Base-by-base conservation (phyloP, 2,888 invertebrate species). In the Scaptomyza polygonia region DNA sequence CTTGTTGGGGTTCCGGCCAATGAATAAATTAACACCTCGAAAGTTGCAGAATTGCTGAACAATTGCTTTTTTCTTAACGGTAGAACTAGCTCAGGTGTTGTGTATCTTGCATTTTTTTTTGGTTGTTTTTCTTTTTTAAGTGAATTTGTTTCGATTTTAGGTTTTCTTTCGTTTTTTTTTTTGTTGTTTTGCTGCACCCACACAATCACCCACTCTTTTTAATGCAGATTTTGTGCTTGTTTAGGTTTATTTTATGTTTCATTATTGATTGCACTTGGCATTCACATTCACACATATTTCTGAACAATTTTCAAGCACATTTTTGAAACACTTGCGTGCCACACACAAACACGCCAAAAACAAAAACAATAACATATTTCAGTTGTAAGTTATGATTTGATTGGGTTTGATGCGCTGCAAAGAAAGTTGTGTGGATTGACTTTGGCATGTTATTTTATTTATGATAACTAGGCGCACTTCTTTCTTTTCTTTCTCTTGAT, bases 1-100 rank as follows among this genome's bases (percentile, higher is more conserved):
- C 77, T 67, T 62, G 64, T 66, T 59, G 47, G 53, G 49, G 64
- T 69, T 71, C 39, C 62, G 77, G 72, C 77, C 72, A 74, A 77
- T 75, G 79, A 82, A 76, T 84, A 72, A 82, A 77, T 88, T 86
- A 82, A 68, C 83, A 85, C 79, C 71, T 69, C 43, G 29, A 36
- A 29, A 29, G 16, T 51, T 47, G 57, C 45, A 36, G 63, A 76
- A 52, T 47, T 55, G 34, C 45, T 63, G 39, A 47, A 49, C 54
- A 63, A 51, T 69, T 56, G 54, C 42, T 39, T 39, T 39, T 39
- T 39, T 39, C 34, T 64, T 72, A 75, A 75, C 62, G 55, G 57
- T 55, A 67, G 51, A 71, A 49, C 49, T 34, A 42, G 63, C 48
- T 43, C 18, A 40, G 18, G 30, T 67, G 49, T 52, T 36, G 34